Evolutionary conservation across 1,140 invertebrate genomes (phyloP).

Genomic region (Micrasema minimum): DNA sequence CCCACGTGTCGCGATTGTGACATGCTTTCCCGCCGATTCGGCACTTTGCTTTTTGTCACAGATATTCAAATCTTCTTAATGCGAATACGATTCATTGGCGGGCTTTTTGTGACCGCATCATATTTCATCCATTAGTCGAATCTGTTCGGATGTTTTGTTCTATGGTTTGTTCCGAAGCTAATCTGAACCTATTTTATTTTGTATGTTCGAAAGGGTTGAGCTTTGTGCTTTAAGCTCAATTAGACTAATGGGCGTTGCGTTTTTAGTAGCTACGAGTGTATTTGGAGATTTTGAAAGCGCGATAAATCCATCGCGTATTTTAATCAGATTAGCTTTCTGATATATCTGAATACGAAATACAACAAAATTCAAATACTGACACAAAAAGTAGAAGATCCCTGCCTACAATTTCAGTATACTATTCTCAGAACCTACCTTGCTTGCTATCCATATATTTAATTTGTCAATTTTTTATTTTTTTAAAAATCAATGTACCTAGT

Average conservation of each 20-base stretch:
- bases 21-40: constrained; percentile 19
- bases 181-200: constrained; percentile 20
- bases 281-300: too few relatives aligned
- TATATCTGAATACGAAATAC: too few relatives aligned
- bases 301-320: too few relatives aligned
- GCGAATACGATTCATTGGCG: constrained; percentile 35
- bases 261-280: not conserved
- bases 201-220: constrained; percentile 10
- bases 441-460: too few relatives aligned
- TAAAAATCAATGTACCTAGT: too few relatives aligned
- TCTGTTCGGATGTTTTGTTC: constrained; percentile 22
- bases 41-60: constrained; percentile 42
- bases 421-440: too few relatives aligned
- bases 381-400: too few relatives aligned
- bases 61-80: constrained; percentile 50
- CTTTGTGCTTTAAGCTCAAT: not conserved
- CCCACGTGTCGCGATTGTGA: constrained; percentile 25
- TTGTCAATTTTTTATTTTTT: too few relatives aligned
- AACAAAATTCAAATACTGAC: too few relatives aligned
- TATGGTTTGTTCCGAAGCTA: constrained; percentile 21
- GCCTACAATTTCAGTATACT: too few relatives aligned
- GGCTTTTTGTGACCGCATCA: constrained; percentile 45
- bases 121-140: constrained; percentile 48
- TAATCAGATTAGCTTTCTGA: too few relatives aligned
- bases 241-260: not conserved